phyloP scores from a whole-genome alignment of 2,888 invertebrate species.

The Notodonta dromedarius region DNA sequence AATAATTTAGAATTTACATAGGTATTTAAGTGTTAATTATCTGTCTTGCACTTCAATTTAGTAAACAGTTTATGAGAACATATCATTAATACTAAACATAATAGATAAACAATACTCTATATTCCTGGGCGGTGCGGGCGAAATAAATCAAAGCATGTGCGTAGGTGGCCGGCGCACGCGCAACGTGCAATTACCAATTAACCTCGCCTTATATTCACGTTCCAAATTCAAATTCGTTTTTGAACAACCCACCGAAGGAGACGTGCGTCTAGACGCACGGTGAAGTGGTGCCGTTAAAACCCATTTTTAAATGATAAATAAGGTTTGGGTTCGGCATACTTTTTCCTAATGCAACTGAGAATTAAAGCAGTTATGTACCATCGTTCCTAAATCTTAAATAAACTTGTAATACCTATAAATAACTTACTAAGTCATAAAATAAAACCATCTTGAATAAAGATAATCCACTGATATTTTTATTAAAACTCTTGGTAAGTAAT shows the following conservation, averaged over 20 bases:
- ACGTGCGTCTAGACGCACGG: constrained; percentile 51
- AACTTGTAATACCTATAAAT: no score
- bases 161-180: constrained; percentile 69
- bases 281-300: constrained; percentile 59
- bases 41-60: constrained; percentile 38
- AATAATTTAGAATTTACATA: no score
- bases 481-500: constrained; percentile 34
- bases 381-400: no score
- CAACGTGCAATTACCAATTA: constrained; percentile 77
- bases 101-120: constrained; percentile 65
- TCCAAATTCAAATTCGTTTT: constrained; percentile 63
- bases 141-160: constrained; percentile 71
- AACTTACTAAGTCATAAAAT: constrained; percentile 6
- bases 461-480: constrained; percentile 45
- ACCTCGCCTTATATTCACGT: constrained; percentile 59
- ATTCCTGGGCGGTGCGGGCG: constrained; percentile 60
- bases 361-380: no score
- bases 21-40: neutral
- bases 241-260: constrained; percentile 46
- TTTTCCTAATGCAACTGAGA: no score
- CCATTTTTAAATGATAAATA: constrained; percentile 16
- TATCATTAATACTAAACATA: constrained; percentile 36
- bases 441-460: constrained; percentile 11
- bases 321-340: no score
- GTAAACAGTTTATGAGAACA: constrained; percentile 35